Conservation (phyloP, 2,888 invertebrate genomes). For the Caenorhabditis wallacei region DNA sequence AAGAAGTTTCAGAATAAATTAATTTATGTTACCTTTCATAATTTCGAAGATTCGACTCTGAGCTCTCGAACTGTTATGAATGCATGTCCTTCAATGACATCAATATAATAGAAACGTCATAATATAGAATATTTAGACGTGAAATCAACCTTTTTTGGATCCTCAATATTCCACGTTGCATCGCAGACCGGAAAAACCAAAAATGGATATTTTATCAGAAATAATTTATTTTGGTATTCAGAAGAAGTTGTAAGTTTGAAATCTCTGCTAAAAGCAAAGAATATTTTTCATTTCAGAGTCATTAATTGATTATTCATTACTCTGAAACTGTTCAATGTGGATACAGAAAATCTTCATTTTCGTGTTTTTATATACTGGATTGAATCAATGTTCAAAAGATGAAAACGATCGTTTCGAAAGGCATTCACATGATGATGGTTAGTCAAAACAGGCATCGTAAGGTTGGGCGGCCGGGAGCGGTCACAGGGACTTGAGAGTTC, state of each 20-base stretch:
- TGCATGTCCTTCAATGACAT: too few relatives aligned
- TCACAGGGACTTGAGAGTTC: too few relatives aligned
- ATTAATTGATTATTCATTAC: not conserved
- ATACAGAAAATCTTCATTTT: conserved; percentile 13
- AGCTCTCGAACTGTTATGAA: too few relatives aligned
- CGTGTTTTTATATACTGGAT: not conserved
- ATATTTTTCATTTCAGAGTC: conserved; percentile 10
- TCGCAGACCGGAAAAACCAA: not conserved
- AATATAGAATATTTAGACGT: too few relatives aligned
- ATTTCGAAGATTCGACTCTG: too few relatives aligned
- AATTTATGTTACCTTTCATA: too few relatives aligned
- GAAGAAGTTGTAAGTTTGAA: conserved; percentile 2
- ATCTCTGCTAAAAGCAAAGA: not conserved
- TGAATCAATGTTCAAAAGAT: not conserved
- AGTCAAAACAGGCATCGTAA: too few relatives aligned
- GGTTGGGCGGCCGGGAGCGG: too few relatives aligned
- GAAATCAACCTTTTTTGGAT: too few relatives aligned
- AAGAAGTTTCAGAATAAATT: too few relatives aligned
- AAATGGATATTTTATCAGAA: not conserved
- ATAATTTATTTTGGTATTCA: not conserved
- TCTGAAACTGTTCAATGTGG: conserved; percentile 15
- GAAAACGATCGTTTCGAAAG: not conserved
- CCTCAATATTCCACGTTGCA: too few relatives aligned
- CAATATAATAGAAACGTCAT: too few relatives aligned
- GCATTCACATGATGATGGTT: not conserved